Conservation (phyloP, 2,113 vertebrate species). For the Chaenogobius annularis region DNA sequence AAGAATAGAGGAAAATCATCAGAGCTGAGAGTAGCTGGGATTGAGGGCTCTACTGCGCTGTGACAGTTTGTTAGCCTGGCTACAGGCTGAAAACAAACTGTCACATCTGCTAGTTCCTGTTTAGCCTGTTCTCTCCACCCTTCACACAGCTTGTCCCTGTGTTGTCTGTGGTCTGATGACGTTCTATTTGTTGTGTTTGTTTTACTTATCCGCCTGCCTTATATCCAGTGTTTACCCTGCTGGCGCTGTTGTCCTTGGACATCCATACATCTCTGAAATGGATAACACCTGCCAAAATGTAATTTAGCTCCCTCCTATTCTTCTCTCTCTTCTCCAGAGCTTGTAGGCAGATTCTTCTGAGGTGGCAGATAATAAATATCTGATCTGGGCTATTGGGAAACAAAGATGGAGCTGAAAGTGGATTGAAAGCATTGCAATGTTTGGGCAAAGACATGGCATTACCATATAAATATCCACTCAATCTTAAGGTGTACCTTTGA, state of each 20-base stretch:
- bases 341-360: conserved; percentile 63
- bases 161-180: conserved; percentile 10
- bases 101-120: conserved; percentile 9
- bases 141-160: conserved; percentile 47
- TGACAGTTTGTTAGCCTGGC: no score
- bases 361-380: conserved; percentile 65
- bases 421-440: not conserved
- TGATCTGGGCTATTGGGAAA: conserved; percentile 30
- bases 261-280: conserved; percentile 66
- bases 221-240: conserved; percentile 72
- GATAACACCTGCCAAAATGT: conserved; percentile 75
- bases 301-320: conserved; percentile 43
- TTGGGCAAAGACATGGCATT: not conserved
- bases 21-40: no score
- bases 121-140: not conserved
- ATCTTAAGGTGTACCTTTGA: not conserved
- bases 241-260: conserved; percentile 65
- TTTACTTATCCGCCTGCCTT: conserved; percentile 55
- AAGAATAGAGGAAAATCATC: no score
- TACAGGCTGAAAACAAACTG: no score
- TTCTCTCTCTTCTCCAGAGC: conserved; percentile 39
- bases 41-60: no score
- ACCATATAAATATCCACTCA: conserved; percentile 1
- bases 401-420: conserved; percentile 36
- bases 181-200: conserved; percentile 39